phyloP scores from a whole-genome alignment of 2,113 vertebrate species.

The Gobio gobio region DNA sequence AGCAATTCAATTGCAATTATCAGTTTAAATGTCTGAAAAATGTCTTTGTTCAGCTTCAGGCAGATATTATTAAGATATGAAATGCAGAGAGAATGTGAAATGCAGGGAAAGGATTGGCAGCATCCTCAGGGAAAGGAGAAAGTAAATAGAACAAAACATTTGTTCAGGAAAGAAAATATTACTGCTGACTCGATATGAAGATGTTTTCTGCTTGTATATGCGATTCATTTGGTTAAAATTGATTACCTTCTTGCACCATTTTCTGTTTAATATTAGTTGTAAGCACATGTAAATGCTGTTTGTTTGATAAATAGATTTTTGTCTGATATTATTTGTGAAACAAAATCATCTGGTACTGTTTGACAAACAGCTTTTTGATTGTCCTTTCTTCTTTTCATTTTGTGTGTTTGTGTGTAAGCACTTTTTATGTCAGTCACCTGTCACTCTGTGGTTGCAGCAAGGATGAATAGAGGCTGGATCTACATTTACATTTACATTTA shows the following conservation, averaged over 20 bases:
- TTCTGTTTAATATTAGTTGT: neutral
- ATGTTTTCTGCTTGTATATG: neutral
- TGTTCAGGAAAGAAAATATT: neutral
- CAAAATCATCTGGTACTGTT: neutral
- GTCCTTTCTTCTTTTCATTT: too few species aligned
- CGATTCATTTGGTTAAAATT: neutral
- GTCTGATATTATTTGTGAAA: neutral
- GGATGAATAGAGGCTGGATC: too few species aligned
- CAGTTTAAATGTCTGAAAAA: conserved; percentile 8
- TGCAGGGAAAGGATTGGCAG: neutral
- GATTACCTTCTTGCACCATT: neutral
- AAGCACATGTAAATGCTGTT: neutral
- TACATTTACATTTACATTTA: too few species aligned
- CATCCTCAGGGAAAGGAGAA: neutral
- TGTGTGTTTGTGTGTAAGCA: too few species aligned
- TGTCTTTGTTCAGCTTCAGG: neutral
- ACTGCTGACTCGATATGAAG: neutral
- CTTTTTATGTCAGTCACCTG: too few species aligned
- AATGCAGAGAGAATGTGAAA: neutral
- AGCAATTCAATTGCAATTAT: conserved; percentile 1
- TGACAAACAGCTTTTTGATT: neutral
- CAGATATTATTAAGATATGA: conserved; percentile 12
- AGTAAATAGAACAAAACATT: neutral
- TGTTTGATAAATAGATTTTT: neutral
- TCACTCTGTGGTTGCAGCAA: too few species aligned